Evolutionary conservation across 2,113 vertebrate genomes (phyloP), one percentile per base, ranked within the genome.

Genomic region (Petaurus breviceps): DNA sequence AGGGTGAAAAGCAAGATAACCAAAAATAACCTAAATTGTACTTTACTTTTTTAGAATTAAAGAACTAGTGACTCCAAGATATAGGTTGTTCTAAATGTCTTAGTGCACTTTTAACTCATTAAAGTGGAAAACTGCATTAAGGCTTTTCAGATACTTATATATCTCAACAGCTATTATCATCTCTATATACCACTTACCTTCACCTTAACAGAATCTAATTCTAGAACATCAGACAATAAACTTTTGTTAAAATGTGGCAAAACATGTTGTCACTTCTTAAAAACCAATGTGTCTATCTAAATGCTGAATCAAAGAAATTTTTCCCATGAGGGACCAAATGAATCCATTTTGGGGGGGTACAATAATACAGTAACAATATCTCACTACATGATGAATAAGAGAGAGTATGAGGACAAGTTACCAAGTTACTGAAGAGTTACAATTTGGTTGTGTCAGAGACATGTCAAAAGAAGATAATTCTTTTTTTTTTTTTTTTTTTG

Each of bases 201-300:
- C 12, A 61, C 2, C 2, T 84, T 51, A 51, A 91, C 31, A 92
- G 47, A 97, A 92, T 94, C 89, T 89, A 89, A 94, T 89, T 51
- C 28, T 51, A 50, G 50, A 49, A 47, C 0, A 0, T 50, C 3
- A 2, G 25, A 94, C 25, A 94, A 93, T 94, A 52, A 92, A 90
- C 8, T 51, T 89, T 28, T 11, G 28, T 89, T 3, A 47, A 2
- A 91, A 50, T 94, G 77, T 93, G 22, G 57, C 52, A 94, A 91
- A 94, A 51, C 37, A 93, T 50, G n/a, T 24, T 57, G 11, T 51
- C 43, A 90, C 68, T 91, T 93, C 93, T 97, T 49, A 93, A 89
- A 91, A 92, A 95, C 19, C 90, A 23, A 54, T 16, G 16, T 77
- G 4, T 16, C 61, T n/a, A 14, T 77, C 37, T n/a, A 77, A 77